phyloP scores from a whole-genome alignment of 2,888 invertebrate genomes.

The Apeira syringaria region DNA sequence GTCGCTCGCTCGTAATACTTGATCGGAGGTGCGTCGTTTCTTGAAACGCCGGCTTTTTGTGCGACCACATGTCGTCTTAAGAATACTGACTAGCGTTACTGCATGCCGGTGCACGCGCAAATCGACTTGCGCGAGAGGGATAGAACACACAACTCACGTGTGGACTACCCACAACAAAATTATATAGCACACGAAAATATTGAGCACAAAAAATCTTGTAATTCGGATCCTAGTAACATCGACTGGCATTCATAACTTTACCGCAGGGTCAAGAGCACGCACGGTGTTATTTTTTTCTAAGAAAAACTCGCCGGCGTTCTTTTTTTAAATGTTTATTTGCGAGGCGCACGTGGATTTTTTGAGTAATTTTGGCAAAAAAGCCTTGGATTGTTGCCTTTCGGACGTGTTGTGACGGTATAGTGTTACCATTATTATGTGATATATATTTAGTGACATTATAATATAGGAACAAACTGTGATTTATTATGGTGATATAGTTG shows the following conservation, averaged over 20 bases:
- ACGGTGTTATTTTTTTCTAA: slow-evolving; percentile 56
- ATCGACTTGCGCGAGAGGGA: slow-evolving; percentile 66
- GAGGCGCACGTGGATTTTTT: slow-evolving; percentile 74
- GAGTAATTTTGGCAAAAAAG: slow-evolving; percentile 68
- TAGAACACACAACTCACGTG: slow-evolving; percentile 66
- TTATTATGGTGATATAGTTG: slow-evolving; percentile 79
- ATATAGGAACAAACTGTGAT: slow-evolving; percentile 81
- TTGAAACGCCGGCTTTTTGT: slow-evolving; percentile 64
- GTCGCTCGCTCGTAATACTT: slow-evolving; percentile 52
- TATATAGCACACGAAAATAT: slow-evolving; percentile 80
- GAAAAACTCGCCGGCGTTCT: slow-evolving; percentile 51
- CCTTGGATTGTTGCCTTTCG: slow-evolving; percentile 79
- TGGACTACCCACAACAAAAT: slow-evolving; percentile 65
- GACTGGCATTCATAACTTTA: slow-evolving; percentile 80
- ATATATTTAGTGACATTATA: slow-evolving; percentile 75
- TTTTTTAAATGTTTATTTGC: slow-evolving; percentile 78
- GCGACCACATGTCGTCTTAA: slow-evolving; percentile 67
- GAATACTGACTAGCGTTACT: slow-evolving; percentile 39
- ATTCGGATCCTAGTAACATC: slow-evolving; percentile 80
- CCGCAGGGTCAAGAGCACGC: slow-evolving; percentile 80
- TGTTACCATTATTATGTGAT: slow-evolving; percentile 82
- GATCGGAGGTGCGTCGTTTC: slow-evolving; percentile 41
- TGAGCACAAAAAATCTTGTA: slow-evolving; percentile 79
- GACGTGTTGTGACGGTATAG: slow-evolving; percentile 82
- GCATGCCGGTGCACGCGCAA: slow-evolving; percentile 73